Evolutionary conservation across 2,888 invertebrate species (phyloP).

Genomic region (Tipula lateralis): DNA sequence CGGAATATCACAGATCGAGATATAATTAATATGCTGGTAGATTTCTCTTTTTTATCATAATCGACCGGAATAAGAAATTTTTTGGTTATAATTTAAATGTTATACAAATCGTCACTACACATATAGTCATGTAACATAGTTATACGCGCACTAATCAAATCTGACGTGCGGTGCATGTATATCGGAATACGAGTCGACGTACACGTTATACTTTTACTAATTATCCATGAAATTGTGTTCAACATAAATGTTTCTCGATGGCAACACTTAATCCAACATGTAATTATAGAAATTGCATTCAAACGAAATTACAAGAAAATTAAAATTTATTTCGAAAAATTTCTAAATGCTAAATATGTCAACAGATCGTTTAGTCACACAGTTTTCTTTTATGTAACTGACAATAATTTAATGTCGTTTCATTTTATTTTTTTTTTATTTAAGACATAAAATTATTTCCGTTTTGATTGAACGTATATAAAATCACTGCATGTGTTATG

Average conservation of each 20-base stretch:
- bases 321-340: background rate
- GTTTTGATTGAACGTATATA: background rate
- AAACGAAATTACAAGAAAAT: background rate
- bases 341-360: background rate
- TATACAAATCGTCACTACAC: background rate
- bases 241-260: background rate
- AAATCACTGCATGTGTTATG: background rate
- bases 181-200: background rate
- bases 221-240: background rate
- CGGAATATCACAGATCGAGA: background rate
- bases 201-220: background rate
- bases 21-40: slow-evolving; percentile 13
- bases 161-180: background rate
- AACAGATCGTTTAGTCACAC: background rate
- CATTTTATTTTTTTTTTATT: background rate
- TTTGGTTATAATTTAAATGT: background rate
- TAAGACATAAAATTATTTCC: background rate
- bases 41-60: slow-evolving; percentile 3
- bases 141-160: background rate
- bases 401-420: background rate
- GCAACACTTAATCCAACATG: background rate
- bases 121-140: background rate
- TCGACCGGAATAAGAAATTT: background rate
- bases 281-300: background rate
- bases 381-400: background rate